Evolutionary conservation across 2,888 invertebrate genomes (phyloP).

Genomic region (Nomada fabriciana): DNA sequence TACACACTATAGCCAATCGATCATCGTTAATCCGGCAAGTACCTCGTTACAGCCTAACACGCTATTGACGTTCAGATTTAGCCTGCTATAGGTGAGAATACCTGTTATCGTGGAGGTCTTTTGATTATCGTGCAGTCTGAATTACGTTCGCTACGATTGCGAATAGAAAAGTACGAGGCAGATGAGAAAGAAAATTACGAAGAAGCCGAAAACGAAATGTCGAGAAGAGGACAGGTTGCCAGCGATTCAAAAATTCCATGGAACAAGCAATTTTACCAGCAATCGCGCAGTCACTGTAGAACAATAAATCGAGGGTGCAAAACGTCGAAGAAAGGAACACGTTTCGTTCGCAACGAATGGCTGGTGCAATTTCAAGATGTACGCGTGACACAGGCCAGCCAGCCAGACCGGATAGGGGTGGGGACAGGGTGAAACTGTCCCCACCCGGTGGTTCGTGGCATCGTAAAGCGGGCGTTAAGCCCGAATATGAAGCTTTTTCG

Average conservation of each 20-base stretch:
- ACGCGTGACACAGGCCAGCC: slow-evolving; percentile 11
- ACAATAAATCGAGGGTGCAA: neutral
- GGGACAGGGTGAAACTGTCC: slow-evolving; percentile 37
- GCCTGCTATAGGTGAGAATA: slow-evolving; percentile 20
- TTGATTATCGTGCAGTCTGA: slow-evolving; percentile 1
- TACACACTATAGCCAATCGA: slow-evolving; percentile 18
- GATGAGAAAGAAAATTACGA: too few species aligned
- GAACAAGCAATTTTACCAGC: slow-evolving; percentile 4
- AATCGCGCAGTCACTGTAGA: neutral
- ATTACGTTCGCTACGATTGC: too few species aligned
- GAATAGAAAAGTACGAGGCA: too few species aligned
- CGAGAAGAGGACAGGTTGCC: neutral
- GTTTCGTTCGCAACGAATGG: slow-evolving; percentile 37
- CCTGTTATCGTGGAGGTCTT: slow-evolving; percentile 40
- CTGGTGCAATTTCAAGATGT: slow-evolving; percentile 58
- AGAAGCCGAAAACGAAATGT: neutral
- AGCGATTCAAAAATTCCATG: neutral
- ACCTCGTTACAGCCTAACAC: slow-evolving; percentile 35
- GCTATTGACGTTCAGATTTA: slow-evolving; percentile 34
- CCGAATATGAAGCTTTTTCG: slow-evolving; percentile 74
- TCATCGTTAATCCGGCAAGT: slow-evolving; percentile 32
- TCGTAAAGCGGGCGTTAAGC: slow-evolving; percentile 67
- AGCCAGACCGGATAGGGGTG: neutral
- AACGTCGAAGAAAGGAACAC: neutral
- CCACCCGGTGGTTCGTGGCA: slow-evolving; percentile 52